Evolutionary conservation across 2,113 vertebrate genomes (phyloP), one percentile per base, ranked within the genome.

Genomic region (Hydrolagus affinis): DNA sequence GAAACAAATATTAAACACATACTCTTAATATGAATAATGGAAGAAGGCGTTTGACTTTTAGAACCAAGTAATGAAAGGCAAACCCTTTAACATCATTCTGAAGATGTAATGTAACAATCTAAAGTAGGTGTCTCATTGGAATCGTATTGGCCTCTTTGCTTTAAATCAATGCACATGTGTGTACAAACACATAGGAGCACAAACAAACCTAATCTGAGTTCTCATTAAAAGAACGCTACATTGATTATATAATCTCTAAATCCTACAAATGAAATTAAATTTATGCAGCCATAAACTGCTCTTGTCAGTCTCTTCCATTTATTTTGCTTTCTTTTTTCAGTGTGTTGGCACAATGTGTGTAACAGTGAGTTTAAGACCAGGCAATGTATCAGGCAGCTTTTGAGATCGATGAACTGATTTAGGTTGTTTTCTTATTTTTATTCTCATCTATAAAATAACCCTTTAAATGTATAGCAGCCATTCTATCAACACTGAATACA

Each of bases 91-190:
- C 25, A 30, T 83, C 25, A 66, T 83, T 25, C 10, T 1, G 3
- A 83, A 32, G 78, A 66, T 83, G 15, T 83, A 30, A 32, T 21
- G 66, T 83, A 66, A 44, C 44, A 44, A 83, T 64, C 25, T 66
- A 9, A 66, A 64, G 77, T 80, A 80, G 28, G 23, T 80, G 28
- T 21, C 77, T 64, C 64, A 28, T 25, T 64, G 77, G 56, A 59
- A 64, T 80, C 28, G 28, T 25, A 64, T 62, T 80, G 4, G 15
- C 28, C 60, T 66, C 23, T 30, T 19, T 64, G 57, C 60, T 30
- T 11, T 17, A 64, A 66, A 14, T 3, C 28, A 12, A 28, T 19
- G 15, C 28, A 11, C 9, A 30, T 28, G 17, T 28, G 17, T 44
- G 44, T 44, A 44, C 44, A 44, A 44, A 44, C 44, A 44, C 6